Evolutionary conservation across 2,113 vertebrate species (phyloP).

Genomic region (Oncorhynchus mykiss): DNA sequence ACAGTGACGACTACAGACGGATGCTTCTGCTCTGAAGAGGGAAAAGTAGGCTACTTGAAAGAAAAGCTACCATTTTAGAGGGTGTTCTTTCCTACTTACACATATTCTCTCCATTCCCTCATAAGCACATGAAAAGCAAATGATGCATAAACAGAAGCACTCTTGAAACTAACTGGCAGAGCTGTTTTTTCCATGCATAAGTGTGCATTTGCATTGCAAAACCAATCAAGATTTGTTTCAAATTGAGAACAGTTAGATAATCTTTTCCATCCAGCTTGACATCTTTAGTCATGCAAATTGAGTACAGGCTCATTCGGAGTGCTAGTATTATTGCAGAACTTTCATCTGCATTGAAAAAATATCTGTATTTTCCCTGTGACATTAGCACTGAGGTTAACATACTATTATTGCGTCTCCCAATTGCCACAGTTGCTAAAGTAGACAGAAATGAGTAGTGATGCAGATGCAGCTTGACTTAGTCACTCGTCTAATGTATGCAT

Average conservation of each 20-base stretch:
- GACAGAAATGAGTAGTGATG: neutral
- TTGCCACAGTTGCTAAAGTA: neutral
- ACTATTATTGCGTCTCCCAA: neutral
- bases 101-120: too few relatives aligned
- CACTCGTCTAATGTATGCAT: too few relatives aligned
- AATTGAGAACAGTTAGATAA: slow-evolving; percentile 3
- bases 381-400: slow-evolving; percentile 7
- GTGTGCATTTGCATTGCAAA: slow-evolving; percentile 11
- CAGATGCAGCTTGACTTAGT: too few relatives aligned
- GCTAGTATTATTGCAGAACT: neutral
- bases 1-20: too few relatives aligned
- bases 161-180: too few relatives aligned
- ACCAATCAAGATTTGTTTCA: neutral
- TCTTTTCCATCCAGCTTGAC: slow-evolving; percentile 6
- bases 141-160: too few relatives aligned
- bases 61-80: neutral
- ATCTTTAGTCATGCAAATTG: slow-evolving; percentile 24
- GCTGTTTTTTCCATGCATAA: too few relatives aligned
- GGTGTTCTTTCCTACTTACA: neutral
- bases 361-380: neutral
- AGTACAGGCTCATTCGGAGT: neutral
- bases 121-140: too few relatives aligned
- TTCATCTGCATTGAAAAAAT: slow-evolving; percentile 18
- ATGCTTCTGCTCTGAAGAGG: too few relatives aligned
- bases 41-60: too few relatives aligned